Conservation (phyloP, 1,140 invertebrate species). For the Portunus trituberculatus region DNA sequence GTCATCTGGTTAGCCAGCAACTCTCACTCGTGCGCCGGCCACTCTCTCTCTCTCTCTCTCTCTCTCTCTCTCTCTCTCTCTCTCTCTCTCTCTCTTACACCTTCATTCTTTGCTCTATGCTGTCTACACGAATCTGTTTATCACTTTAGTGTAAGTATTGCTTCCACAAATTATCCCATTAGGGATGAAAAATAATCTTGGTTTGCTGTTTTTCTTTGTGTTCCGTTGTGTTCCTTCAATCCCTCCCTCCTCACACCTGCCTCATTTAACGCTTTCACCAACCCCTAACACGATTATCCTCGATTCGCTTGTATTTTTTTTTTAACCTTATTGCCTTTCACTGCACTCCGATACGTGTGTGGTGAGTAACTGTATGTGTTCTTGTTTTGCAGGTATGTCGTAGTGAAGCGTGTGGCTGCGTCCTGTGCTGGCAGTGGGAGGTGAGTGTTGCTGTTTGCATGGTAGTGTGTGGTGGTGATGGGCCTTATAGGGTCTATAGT, state of each 20-base stretch:
- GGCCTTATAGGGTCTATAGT: too few relatives aligned
- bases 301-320: too few relatives aligned
- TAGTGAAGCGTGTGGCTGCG: not conserved
- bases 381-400: not conserved
- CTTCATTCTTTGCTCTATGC: not conserved
- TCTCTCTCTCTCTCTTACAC: not conserved
- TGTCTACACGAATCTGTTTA: too few relatives aligned
- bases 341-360: not conserved
- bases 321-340: too few relatives aligned
- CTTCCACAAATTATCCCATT: too few relatives aligned
- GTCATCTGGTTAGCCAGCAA: slow-evolving; percentile 39
- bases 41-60: not conserved
- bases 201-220: too few relatives aligned
- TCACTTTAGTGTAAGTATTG: too few relatives aligned
- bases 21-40: not conserved
- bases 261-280: not conserved
- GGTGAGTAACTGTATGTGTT: not conserved
- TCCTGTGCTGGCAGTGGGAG: not conserved
- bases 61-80: not conserved
- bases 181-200: too few relatives aligned
- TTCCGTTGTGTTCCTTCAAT: too few relatives aligned
- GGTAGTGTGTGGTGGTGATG: too few relatives aligned
- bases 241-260: not conserved
- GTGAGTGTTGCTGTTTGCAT: not conserved
- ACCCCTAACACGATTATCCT: not conserved